Evolutionary conservation across 2,113 vertebrate species (phyloP), one percentile per base, ranked within the genome.

Genomic region (Tiliqua scincoides): DNA sequence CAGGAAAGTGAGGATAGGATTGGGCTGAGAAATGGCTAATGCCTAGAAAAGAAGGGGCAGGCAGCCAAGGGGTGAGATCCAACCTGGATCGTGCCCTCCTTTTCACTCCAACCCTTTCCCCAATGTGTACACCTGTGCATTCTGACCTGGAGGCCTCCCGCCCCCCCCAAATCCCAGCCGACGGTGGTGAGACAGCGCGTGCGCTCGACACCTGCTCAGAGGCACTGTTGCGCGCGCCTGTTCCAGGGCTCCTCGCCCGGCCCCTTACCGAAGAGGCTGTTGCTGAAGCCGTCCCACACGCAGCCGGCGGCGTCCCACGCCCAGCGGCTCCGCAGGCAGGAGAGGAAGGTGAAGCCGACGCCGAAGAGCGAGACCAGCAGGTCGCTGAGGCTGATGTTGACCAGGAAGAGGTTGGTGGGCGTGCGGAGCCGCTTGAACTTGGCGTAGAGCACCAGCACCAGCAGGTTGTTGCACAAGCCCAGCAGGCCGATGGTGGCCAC

Each of bases 251-350:
- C 2, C 68, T 21, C 32, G 6, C 15, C n/a, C 0, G 0, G 70
- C 77, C 1, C 95, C 98, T 97, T 93, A 99, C 99, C 98, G 37
- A 98, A 98, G 68, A 99, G 95, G 91, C 96, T 98, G 97, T 97
- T 97, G 97, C 97, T 97, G 96, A 98, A 98, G 85, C 98, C 98
- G 92, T 98, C 98, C 98, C 98, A 98, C 72, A 95, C 88, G 95
- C 97, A 98, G 68, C 97, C 97, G 57, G 94, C 93, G 30, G 94
- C 85, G 92, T 97, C 97, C 98, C 98, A 98, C 5, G 95, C 95
- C 98, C 98, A 98, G 82, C 96, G 94, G 87, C 96, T 96, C 91
- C 96, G 94, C 79, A 98, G 91, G 95, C 97, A 98, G 91, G 98
- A 97, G 81, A 94, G 94, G 83, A 99, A 97, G 54, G 98, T 97